Conservation (phyloP, 2,113 vertebrate genomes). For the Isurus oxyrinchus region DNA sequence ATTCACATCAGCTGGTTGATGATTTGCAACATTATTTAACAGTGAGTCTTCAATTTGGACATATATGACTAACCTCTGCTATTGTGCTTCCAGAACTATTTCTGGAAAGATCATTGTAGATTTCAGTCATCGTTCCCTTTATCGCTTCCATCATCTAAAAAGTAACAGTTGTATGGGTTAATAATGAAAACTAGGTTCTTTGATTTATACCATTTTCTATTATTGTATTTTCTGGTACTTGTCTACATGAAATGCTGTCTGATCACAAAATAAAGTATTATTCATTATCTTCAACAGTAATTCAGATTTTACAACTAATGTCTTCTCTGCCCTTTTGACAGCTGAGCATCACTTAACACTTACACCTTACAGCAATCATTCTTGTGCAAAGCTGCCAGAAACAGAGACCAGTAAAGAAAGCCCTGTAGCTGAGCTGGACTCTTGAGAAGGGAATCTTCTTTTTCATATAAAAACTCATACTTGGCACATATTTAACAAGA, state of each 20-base stretch:
- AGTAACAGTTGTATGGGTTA: neutral
- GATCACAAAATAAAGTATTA: neutral
- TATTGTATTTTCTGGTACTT: neutral
- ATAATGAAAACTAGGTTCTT: neutral
- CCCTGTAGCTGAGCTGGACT: neutral
- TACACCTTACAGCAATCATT: neutral
- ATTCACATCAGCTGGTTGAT: neutral
- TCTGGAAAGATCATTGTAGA: constrained; percentile 94
- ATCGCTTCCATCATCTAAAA: constrained; percentile 95
- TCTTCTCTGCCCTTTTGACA: neutral
- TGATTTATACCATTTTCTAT: neutral
- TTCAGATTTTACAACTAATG: neutral
- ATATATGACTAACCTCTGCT: constrained; percentile 69
- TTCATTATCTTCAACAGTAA: neutral
- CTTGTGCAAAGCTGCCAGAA: neutral
- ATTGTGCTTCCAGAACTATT: constrained; percentile 93
- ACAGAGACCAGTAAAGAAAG: neutral
- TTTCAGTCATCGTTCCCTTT: constrained; percentile 97
- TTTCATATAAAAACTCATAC: neutral
- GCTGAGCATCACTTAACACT: neutral
- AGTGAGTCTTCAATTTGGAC: neutral
- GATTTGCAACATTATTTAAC: neutral
- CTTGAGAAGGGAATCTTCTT: neutral
- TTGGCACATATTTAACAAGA: neutral
- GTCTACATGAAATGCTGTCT: neutral